Conservation (phyloP, 2,113 vertebrate species). For the Seriola rivoliana region DNA sequence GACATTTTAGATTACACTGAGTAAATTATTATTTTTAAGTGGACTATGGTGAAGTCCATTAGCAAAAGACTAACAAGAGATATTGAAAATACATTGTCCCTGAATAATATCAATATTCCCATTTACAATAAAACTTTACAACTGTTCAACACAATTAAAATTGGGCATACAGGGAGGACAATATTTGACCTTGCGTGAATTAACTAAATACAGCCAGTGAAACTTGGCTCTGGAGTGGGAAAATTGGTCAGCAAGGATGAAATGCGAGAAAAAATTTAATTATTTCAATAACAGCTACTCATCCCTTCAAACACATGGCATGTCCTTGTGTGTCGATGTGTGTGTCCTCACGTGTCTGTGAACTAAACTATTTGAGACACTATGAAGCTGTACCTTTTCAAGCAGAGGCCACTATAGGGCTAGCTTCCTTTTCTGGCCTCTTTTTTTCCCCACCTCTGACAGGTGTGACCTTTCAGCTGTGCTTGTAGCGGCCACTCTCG, state of each 20-base stretch:
- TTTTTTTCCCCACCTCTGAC: constrained; percentile 70
- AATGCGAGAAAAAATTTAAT: constrained; percentile 35
- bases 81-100: constrained; percentile 43
- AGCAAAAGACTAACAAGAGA: constrained; percentile 54
- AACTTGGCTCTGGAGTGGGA: neutral
- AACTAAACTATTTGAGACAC: constrained; percentile 34
- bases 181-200: constrained; percentile 34
- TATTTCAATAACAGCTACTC: constrained; percentile 23
- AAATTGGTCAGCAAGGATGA: constrained; percentile 6
- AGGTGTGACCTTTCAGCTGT: constrained; percentile 82
- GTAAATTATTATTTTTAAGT: constrained; percentile 38
- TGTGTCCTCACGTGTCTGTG: constrained; percentile 31
- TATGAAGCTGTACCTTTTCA: constrained; percentile 44
- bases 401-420: constrained; percentile 45
- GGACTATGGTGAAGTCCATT: constrained; percentile 33
- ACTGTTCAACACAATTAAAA: constrained; percentile 25
- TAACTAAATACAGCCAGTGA: constrained; percentile 35
- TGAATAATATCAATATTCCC: constrained; percentile 40
- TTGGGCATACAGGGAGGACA: neutral
- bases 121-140: constrained; percentile 9
- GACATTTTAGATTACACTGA: constrained; percentile 15
- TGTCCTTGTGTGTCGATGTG: constrained; percentile 12
- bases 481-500: constrained; percentile 65
- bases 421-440: constrained; percentile 50
- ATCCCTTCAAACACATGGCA: neutral